Evolutionary conservation across 1,140 invertebrate genomes (phyloP), one percentile per base, ranked within the genome.

Genomic region (Conopomorpha cramerella): DNA sequence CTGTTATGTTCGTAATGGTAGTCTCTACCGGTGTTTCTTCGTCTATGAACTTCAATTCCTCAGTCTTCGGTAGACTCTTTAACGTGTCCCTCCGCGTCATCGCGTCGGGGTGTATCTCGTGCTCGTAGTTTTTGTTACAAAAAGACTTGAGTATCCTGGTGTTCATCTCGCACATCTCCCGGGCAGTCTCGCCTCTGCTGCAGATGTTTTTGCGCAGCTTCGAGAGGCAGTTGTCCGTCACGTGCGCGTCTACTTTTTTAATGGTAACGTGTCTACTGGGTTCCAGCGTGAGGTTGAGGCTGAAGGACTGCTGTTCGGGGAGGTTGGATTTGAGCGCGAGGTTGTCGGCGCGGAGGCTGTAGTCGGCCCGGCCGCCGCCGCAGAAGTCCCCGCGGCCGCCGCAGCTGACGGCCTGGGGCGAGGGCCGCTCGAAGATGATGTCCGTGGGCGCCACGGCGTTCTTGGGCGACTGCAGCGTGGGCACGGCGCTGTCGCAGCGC

Each of bases 371-470:
- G 1, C 64, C 65, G n/a, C n/a, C n/a, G 3, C 68, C 68, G 34
- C 65, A 77, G 31, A 72, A 79, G 31, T 70, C 73, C 27, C 74
- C 77, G 2, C 62, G 56, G 8, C 58, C 68, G 2, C 62, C 73
- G 34, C 71, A 76, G 2, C 63, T 59, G 14, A 90, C 64, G 0
- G 86, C 88, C 46, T 89, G 87, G 0, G 84, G 84, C 1, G 88
- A 86, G 0, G 83, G 84, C 23, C 84, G 56, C 49, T 86, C 85
- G 43, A 86, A 85, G 30, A 87, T 86, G 12, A 86, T 86, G 52
- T 87, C 85, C 23, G 83, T 84, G 0, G 85, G 85, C 0, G 88
- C 88, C 0, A 90, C 88, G 0, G 88, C 86, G 46, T 90, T 90
- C 55, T 91, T 90, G 2, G 88, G 88, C 0, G 87, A 89, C 50